These are phyloP conservation scores for Labrus mixtus DNA, from an alignment of 2,113 vertebrate genomes.

Conservation along the genomic window DNA sequence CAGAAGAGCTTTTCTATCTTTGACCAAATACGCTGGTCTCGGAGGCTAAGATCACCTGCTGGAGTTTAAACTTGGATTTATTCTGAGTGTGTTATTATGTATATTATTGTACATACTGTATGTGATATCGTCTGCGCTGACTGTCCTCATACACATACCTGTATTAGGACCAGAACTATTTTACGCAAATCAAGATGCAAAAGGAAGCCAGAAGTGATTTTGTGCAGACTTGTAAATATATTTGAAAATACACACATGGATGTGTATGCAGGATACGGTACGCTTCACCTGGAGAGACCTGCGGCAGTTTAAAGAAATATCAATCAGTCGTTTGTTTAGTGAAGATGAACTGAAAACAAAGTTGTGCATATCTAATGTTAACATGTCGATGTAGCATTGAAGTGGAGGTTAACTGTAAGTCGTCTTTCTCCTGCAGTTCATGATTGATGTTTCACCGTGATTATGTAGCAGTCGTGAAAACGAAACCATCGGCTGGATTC, in stretches of 20 bases:
- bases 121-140: constrained; percentile 8
- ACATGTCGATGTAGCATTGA: constrained; percentile 38
- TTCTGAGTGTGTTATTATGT: constrained; percentile 53
- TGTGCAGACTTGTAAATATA: constrained; percentile 30
- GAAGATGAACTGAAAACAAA: constrained; percentile 26
- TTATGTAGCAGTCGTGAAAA: constrained; percentile 32
- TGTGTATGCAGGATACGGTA: constrained; percentile 27
- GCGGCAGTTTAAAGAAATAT: constrained; percentile 19
- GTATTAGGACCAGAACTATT: constrained; percentile 10
- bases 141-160: not conserved
- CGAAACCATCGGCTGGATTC: constrained; percentile 38
- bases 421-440: not conserved
- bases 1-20: constrained; percentile 6
- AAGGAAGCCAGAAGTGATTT: constrained; percentile 37
- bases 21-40: constrained; percentile 20
- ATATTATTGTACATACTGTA: constrained; percentile 65
- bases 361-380: constrained; percentile 47
- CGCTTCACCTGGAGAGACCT: not conserved
- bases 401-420: constrained; percentile 25
- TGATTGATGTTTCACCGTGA: constrained; percentile 11
- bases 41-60: constrained; percentile 16
- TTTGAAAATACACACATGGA: constrained; percentile 5
- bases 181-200: constrained; percentile 23
- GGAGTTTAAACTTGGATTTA: not conserved
- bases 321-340: constrained; percentile 4